Evolutionary conservation across 1,140 invertebrate species (phyloP).

Genomic region (Chrysomallon squamiferum): DNA sequence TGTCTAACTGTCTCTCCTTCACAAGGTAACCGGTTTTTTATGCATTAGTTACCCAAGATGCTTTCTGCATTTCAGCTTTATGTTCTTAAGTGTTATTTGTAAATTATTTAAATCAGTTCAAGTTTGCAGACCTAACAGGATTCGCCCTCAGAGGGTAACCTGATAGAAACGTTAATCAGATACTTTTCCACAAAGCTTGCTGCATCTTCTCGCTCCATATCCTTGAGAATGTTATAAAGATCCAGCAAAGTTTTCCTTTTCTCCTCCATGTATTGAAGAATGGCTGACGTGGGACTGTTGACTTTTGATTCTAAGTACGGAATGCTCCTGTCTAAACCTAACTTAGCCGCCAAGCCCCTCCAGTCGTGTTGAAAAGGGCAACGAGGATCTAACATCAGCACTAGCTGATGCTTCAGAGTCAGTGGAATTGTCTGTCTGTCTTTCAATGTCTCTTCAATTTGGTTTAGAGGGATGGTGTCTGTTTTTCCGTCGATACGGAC

Average conservation of each 20-base stretch:
- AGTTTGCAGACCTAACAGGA: too few species aligned
- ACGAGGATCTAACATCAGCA: constrained; percentile 15
- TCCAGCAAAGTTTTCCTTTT: not conserved
- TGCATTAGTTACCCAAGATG: too few species aligned
- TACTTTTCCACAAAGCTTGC: not conserved
- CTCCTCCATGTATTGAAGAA: constrained; percentile 1
- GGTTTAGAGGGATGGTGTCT: not conserved
- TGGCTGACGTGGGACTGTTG: not conserved
- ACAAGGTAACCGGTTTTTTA: too few species aligned
- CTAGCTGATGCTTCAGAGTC: constrained; percentile 23
- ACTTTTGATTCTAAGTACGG: not conserved
- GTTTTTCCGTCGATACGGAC: not conserved
- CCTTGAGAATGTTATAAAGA: not conserved
- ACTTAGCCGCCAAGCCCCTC: constrained; percentile 7
- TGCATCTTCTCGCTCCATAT: not conserved
- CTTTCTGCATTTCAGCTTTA: too few species aligned
- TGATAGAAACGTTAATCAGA: not conserved
- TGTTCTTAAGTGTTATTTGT: too few species aligned
- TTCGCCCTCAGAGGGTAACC: too few species aligned
- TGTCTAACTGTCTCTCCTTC: too few species aligned
- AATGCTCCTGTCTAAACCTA: constrained; percentile 10
- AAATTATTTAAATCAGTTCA: too few species aligned
- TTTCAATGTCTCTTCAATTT: not conserved
- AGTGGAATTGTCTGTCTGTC: constrained; percentile 15
- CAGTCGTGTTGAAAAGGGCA: constrained; percentile 13